phyloP scores from a whole-genome alignment of 2,113 vertebrate species.

The Cyphomyrus discorhynchus region DNA sequence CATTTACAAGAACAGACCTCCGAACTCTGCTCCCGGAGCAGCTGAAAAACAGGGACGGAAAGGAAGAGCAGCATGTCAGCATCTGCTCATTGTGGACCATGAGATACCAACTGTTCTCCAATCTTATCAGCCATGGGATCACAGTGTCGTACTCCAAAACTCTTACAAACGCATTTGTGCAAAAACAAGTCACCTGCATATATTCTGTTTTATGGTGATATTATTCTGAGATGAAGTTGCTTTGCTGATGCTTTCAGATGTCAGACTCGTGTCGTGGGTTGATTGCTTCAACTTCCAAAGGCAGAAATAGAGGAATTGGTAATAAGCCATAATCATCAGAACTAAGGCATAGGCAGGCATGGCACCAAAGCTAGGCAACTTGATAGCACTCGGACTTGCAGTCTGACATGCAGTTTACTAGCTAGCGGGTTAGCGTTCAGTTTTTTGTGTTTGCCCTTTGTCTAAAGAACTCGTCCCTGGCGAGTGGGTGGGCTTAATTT shows the following conservation, averaged over 20 bases:
- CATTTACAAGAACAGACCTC: conserved; percentile 8
- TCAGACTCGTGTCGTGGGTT: neutral
- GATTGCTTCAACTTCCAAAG: neutral
- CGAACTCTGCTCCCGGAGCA: neutral
- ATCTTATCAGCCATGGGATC: neutral
- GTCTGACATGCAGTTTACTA: neutral
- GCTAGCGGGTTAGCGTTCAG: neutral
- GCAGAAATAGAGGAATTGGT: neutral
- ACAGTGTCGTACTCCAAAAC: conserved; percentile 11
- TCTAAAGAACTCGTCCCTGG: neutral
- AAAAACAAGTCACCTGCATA: conserved; percentile 13
- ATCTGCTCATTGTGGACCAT: neutral
- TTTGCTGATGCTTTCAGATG: neutral
- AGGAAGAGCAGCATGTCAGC: neutral
- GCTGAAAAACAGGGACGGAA: neutral
- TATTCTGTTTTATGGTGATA: neutral
- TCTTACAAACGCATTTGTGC: neutral
- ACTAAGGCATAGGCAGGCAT: neutral
- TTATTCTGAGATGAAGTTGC: neutral
- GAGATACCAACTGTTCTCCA: conserved; percentile 2
- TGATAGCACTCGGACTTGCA: neutral
- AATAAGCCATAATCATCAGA: neutral
- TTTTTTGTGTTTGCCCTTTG: neutral
- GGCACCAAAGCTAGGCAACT: neutral
- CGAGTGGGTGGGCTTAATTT: neutral